Percentiles rank a stretch among this genome's conserved stretches.
Evolutionary conservation across 2,797 vertebrate species (phyloP).

Genomic region (Tadarida brasiliensis): DNA sequence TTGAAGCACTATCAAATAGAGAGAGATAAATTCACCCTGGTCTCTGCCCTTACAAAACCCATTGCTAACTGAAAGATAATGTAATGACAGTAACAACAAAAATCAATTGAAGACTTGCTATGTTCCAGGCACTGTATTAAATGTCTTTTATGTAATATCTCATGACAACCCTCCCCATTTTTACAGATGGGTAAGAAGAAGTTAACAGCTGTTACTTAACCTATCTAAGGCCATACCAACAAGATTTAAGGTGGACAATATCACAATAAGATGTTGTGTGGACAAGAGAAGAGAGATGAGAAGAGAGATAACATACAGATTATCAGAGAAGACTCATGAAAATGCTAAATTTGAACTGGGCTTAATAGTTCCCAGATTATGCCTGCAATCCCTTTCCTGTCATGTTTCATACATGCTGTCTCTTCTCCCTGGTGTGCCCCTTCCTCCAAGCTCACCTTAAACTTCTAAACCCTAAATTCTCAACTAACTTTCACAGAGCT

Average conservation of each 20-base stretch:
- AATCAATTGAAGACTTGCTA: not conserved
- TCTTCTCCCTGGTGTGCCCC: not conserved
- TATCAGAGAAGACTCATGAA: not conserved
- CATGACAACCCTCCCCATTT: not conserved
- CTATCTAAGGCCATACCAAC: not conserved
- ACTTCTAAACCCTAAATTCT: slow-evolving; percentile 17
- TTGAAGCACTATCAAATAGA: not conserved
- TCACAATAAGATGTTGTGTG: not conserved
- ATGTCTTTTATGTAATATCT: not conserved
- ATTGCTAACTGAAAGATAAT: not conserved
- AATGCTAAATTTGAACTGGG: not conserved
- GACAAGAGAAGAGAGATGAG: not conserved
- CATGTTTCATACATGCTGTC: not conserved
- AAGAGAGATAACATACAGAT: not conserved
- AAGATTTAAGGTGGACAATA: not conserved
- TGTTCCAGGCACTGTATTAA: not conserved
- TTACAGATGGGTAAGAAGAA: not conserved
- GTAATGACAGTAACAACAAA: not conserved
- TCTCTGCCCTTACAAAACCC: not conserved
- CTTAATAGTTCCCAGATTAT: not conserved
- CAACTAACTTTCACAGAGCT: not conserved
- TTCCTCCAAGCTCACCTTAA: not conserved
- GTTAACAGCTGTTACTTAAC: not conserved
- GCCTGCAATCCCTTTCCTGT: not conserved
- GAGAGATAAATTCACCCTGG: not conserved